phyloP scores from a whole-genome alignment of 2,888 invertebrate genomes.

The Hedya salicella region DNA sequence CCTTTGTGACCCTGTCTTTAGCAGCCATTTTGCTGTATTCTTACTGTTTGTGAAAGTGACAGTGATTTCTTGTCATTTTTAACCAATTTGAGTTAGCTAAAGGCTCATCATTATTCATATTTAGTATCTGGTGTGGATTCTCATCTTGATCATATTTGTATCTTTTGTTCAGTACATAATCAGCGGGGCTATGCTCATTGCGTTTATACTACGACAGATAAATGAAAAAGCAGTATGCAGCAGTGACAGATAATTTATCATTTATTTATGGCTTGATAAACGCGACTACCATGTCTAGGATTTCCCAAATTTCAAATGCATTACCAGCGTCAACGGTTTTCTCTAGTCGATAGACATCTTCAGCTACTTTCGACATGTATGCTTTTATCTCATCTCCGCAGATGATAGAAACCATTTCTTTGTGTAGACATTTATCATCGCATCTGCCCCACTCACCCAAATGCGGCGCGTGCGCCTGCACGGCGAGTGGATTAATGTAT shows the following conservation, averaged over 20 bases:
- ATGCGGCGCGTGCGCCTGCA: conserved; percentile 32
- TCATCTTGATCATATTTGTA: no score
- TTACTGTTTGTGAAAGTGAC: conserved; percentile 1
- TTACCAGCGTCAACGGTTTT: no score
- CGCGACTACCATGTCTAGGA: no score
- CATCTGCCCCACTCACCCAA: conserved; percentile 41
- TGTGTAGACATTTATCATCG: conserved; percentile 34
- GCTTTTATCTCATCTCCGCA: conserved; percentile 24
- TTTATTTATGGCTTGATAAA: no score
- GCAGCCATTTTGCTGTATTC: not conserved
- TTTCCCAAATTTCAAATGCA: not conserved
- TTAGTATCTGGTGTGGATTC: no score
- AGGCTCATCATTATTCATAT: no score
- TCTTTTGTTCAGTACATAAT: no score
- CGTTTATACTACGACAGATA: no score
- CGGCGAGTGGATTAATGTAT: conserved; percentile 34
- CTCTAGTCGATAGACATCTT: not conserved
- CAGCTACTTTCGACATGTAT: not conserved
- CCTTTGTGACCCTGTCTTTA: conserved; percentile 22
- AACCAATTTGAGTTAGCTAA: not conserved
- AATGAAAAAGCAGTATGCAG: no score
- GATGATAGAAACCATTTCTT: conserved; percentile 38
- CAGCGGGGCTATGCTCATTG: no score
- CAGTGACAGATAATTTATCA: no score
- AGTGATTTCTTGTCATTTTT: conserved; percentile 2